A percentile compares a stretch with the other conserved stretches of the same genome.
Conservation (phyloP, 2,113 vertebrate genomes). For the Orthochromis malagaraziensis region DNA sequence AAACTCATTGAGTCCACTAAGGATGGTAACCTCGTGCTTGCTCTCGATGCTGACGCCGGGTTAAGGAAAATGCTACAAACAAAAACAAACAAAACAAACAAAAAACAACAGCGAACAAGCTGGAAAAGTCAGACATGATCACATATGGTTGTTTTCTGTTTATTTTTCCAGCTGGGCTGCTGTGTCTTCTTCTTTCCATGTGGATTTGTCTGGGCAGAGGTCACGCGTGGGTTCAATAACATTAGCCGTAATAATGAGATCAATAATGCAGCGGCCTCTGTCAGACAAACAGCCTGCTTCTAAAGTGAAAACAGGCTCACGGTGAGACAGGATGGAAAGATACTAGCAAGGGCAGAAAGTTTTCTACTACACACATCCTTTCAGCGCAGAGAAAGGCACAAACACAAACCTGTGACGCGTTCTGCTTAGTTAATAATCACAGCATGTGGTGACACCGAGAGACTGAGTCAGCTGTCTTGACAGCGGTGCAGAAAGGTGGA, state of each 20-base stretch:
- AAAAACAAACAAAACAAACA: background rate
- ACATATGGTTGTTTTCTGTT: background rate
- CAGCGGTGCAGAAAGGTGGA: background rate
- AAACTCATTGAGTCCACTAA: constrained; percentile 98
- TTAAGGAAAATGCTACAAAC: constrained; percentile 60
- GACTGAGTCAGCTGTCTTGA: constrained; percentile 3
- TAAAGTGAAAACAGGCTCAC: background rate
- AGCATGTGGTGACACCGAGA: background rate
- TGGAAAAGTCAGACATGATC: background rate
- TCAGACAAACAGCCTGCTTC: background rate
- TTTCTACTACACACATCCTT: background rate
- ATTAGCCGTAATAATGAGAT: background rate
- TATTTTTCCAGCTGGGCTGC: background rate
- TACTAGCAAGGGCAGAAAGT: background rate
- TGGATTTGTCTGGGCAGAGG: background rate
- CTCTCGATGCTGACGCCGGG: constrained; percentile 87
- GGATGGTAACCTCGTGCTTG: constrained; percentile 97
- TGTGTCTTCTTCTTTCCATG: background rate
- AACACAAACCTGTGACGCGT: background rate
- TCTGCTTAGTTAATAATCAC: background rate
- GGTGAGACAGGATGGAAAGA: background rate
- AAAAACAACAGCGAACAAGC: background rate
- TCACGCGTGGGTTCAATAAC: background rate
- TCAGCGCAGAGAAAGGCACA: background rate
- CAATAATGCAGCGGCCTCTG: constrained; percentile 1